A percentile compares a stretch with the other conserved stretches of the same genome.
Evolutionary conservation across 2,797 vertebrate genomes (phyloP).

Genomic region (Discoglossus pictus): DNA sequence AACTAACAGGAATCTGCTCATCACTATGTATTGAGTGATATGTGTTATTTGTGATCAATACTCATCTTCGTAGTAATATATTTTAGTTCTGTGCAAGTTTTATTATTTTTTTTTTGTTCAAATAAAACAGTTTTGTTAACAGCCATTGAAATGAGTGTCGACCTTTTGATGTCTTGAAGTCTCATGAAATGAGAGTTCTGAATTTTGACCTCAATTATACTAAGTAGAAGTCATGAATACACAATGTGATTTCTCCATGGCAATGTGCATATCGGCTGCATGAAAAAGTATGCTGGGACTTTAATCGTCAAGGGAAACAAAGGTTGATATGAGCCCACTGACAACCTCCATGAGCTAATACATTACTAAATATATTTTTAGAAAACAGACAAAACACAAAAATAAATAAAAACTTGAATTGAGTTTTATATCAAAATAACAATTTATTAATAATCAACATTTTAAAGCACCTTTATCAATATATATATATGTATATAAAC

Average conservation of each 20-base stretch:
- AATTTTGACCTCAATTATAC: conserved; percentile 50
- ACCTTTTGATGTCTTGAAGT: conserved; percentile 45
- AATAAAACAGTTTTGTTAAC: conserved; percentile 43
- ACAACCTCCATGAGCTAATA: neutral
- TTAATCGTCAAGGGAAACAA: conserved; percentile 6
- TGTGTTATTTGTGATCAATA: conserved; percentile 16
- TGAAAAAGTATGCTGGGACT: conserved; percentile 4
- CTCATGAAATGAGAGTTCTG: conserved; percentile 45
- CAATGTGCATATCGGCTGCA: conserved; percentile 14
- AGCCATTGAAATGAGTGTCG: conserved; percentile 43
- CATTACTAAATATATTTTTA: neutral
- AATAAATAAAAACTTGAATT: too few species aligned
- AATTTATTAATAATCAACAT: too few species aligned
- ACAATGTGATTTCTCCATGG: conserved; percentile 44
- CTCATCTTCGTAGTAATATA: neutral
- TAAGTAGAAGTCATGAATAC: conserved; percentile 47
- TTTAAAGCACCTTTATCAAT: too few species aligned
- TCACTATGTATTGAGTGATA: neutral
- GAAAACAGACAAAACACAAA: neutral
- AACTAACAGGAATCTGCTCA: conserved; percentile 9
- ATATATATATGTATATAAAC: too few species aligned
- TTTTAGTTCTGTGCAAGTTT: conserved; percentile 13
- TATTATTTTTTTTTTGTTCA: conserved; percentile 41
- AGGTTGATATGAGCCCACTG: conserved; percentile 6
- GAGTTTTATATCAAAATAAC: too few species aligned